Percentiles rank a stretch among this genome's conserved stretches.
Conservation (phyloP, 2,888 invertebrate genomes). For the Germaria angustata region DNA sequence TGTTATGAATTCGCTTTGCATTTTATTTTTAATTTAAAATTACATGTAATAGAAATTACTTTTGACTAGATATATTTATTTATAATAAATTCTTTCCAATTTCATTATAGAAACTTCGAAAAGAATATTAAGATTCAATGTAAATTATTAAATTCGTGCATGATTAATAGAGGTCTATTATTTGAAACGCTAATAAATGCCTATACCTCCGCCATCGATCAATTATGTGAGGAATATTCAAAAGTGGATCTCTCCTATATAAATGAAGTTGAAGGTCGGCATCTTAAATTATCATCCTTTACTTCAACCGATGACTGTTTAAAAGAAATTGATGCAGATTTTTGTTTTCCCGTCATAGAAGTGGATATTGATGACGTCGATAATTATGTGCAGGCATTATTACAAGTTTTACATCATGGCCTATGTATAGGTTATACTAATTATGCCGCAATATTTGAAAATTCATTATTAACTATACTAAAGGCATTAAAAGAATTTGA, state of each 20-base stretch:
- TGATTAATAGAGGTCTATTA: slow-evolving; percentile 74
- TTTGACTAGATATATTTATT: no score
- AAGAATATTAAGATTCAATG: slow-evolving; percentile 75
- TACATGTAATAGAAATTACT: no score
- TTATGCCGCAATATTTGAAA: slow-evolving; percentile 69
- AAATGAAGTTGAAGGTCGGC: slow-evolving; percentile 31
- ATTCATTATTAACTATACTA: slow-evolving; percentile 70
- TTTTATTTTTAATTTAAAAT: no score
- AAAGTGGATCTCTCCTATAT: slow-evolving; percentile 57
- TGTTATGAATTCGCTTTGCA: no score
- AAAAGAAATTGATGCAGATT: slow-evolving; percentile 71
- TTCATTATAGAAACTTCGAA: slow-evolving; percentile 69
- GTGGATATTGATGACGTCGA: slow-evolving; percentile 70
- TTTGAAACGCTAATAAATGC: slow-evolving; percentile 71
- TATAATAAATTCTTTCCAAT: not conserved
- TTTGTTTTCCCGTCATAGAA: slow-evolving; percentile 69
- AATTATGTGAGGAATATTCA: slow-evolving; percentile 67
- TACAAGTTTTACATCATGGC: slow-evolving; percentile 72
- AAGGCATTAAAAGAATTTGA: slow-evolving; percentile 72
- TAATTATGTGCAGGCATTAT: slow-evolving; percentile 68
- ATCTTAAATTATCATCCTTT: slow-evolving; percentile 68
- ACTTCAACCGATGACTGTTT: slow-evolving; percentile 68
- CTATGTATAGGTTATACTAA: slow-evolving; percentile 71
- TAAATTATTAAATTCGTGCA: slow-evolving; percentile 75
- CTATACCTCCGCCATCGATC: slow-evolving; percentile 72